Base-by-base conservation (phyloP, 2,113 vertebrate species). In the Leptobrachium ailaonicum region DNA sequence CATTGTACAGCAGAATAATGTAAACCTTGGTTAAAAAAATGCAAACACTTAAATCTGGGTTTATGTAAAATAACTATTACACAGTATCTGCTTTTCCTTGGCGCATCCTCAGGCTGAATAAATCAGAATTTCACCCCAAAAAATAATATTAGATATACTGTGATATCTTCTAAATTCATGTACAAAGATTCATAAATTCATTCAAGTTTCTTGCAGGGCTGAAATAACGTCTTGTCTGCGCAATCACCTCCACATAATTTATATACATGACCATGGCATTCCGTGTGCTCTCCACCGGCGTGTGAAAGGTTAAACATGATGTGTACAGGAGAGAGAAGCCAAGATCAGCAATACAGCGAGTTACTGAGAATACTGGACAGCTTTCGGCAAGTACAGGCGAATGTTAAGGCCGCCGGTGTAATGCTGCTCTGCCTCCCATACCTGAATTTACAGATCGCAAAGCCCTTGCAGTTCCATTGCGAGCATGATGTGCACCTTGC, bases 341-440 rank as follows among this genome's bases (percentile, higher is more conserved):
- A 3, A 69, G 13, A 45, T 76, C 75, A 76, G 75, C 75, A 76
- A 6, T 67, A 41, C 68, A 8, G 40, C 53, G 40, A 11, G 2
- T 44, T 76, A 40, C 8, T 20, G 75, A 68, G 68, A 76, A 76
- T 76, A 76, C 63, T 64, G 14, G 14, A 40, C 75, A 43, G 47
- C 47, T 68, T 56, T 50, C 40, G 20, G 50, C 75, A 76, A 14
- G 75, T 50, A 6, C 13, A 56, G 41, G 56, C 75, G 68, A 6
- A 67, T 12, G 5, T 43, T 14, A 20, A 14, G 13, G 63, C 75
- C 14, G 75, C 75, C 13, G 75, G 75, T 64, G 4, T 11, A 56
- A 54, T 45, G 14, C 43, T 43, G 62, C 40, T 47, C 64, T 8
- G 66, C 6, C 66, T 41, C 66, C 68, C 64, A 76, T 14, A 41